Base-by-base conservation (phyloP, 2,888 invertebrate genomes). In the Periphyllus acericola region DNA sequence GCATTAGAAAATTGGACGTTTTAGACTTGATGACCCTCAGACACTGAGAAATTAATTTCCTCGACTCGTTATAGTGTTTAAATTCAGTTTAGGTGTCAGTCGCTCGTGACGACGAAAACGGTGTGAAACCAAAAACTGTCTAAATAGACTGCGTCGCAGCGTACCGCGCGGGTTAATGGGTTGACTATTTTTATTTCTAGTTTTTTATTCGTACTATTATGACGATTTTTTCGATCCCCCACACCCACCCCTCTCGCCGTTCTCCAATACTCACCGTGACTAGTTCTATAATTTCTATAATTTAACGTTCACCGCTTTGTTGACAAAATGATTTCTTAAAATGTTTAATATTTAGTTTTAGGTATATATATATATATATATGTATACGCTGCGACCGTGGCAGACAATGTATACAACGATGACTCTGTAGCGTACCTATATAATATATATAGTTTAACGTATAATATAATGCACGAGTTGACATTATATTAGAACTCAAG, bases 41-140 rank as follows among this genome's bases (percentile, higher is more conserved):
- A 76, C 3, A 17, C 66, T 32, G 84, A 76, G 76, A 78, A 85
- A 78, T 85, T 78, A 85, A 78, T 78, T 84, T 76, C 66, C 40
- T 76, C 36, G 74, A 36, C 74, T 55, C 76, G 68, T 85, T 82
- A 72, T 25, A 85, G 84, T 68, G 76, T 85, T 85, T 78, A 78
- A 68, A 68, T 68, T 68, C 84, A 68, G 84, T 85, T 85, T 85
- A 85, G 66, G 60, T 66, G 84, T 85, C 84, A 52, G 84, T 78
- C 76, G 84, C 46, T 78, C 84, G 84, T 78, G 84, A 85, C 84
- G 84, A 78, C 68, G 66, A 78, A 84, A 76, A 78, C 76, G 84
- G 76, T 78, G 84, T 85, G 84, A 85, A 85, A 85, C 76, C 25
- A 68, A 85, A 68, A 76, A 78, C 84, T 68, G 84, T 84, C 84